Evolutionary conservation across 2,888 invertebrate genomes (phyloP).

Genomic region (Syritta pipiens): DNA sequence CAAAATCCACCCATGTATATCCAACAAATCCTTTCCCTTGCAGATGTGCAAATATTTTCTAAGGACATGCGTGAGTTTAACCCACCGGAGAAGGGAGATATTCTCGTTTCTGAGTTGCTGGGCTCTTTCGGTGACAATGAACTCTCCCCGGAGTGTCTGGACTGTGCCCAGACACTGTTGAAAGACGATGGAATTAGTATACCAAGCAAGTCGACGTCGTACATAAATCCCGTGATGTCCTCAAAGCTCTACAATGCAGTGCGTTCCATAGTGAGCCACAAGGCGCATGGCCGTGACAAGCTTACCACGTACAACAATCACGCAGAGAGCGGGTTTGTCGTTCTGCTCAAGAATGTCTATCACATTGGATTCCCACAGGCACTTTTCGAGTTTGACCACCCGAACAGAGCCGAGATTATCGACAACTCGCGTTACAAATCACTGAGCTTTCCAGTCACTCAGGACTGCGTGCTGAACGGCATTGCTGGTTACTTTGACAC

Average conservation of each 20-base stretch:
- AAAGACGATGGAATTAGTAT: slow-evolving; percentile 94
- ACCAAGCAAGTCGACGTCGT: slow-evolving; percentile 93
- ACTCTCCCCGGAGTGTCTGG: slow-evolving; percentile 97
- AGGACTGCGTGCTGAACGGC: slow-evolving; percentile 93
- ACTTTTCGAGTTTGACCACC: slow-evolving; percentile 94
- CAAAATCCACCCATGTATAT: neutral
- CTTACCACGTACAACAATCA: slow-evolving; percentile 74
- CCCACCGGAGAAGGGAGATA: slow-evolving; percentile 93
- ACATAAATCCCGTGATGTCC: slow-evolving; percentile 95
- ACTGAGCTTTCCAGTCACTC: slow-evolving; percentile 84
- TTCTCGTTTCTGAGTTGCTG: slow-evolving; percentile 96
- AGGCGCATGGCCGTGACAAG: slow-evolving; percentile 72
- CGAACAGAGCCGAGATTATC: slow-evolving; percentile 84
- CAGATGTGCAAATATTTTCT: slow-evolving; percentile 87
- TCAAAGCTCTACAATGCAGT: slow-evolving; percentile 91
- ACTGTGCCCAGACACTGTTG: slow-evolving; percentile 93
- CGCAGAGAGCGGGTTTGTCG: slow-evolving; percentile 94
- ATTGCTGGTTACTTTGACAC: slow-evolving; percentile 98
- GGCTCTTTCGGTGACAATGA: slow-evolving; percentile 99
- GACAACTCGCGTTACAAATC: slow-evolving; percentile 88
- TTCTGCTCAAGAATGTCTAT: slow-evolving; percentile 82
- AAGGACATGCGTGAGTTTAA: slow-evolving; percentile 92
- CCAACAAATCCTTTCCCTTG: neutral
- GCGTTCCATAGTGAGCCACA: slow-evolving; percentile 72
- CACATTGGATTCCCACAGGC: slow-evolving; percentile 76